Conservation (phyloP, 2,113 vertebrate genomes). For the Symphodus melops region DNA sequence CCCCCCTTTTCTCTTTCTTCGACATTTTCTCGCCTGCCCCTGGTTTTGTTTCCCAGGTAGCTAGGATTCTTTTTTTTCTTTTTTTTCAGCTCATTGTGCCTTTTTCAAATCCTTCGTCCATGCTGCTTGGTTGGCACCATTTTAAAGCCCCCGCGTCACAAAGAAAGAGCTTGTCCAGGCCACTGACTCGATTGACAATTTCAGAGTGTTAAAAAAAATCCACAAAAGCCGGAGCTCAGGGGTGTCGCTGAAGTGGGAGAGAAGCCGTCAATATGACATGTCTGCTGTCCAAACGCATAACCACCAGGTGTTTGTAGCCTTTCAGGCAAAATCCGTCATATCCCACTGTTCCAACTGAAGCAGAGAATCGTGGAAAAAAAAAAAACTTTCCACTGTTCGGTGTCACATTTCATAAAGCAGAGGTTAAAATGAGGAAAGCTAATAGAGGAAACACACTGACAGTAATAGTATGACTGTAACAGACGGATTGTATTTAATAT, state of each 20-base stretch:
- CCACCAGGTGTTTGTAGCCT: constrained; percentile 70
- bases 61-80: constrained; percentile 50
- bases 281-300: constrained; percentile 69
- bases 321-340: constrained; percentile 62
- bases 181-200: constrained; percentile 84
- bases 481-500: constrained; percentile 27
- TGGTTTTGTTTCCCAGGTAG: constrained; percentile 83
- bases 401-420: constrained; percentile 66
- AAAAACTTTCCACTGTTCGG: constrained; percentile 31
- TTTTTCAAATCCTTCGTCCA: constrained; percentile 72
- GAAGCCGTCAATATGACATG: constrained; percentile 70
- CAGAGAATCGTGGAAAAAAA: constrained; percentile 27
- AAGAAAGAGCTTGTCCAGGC: constrained; percentile 81
- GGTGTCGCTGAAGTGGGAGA: constrained; percentile 53
- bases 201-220: constrained; percentile 76
- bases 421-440: constrained; percentile 50
- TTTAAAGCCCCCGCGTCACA: constrained; percentile 73
- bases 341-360: constrained; percentile 61
- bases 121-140: constrained; percentile 78
- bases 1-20: constrained; percentile 55
- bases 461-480: background rate
- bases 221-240: constrained; percentile 72
- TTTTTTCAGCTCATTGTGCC: constrained; percentile 71
- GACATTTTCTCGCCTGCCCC: constrained; percentile 69
- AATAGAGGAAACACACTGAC: constrained; percentile 35